A percentile compares a stretch with the other conserved stretches of the same genome.
phyloP scores from a whole-genome alignment of 1,140 invertebrate genomes.

The Drosophila trapezifrons region DNA sequence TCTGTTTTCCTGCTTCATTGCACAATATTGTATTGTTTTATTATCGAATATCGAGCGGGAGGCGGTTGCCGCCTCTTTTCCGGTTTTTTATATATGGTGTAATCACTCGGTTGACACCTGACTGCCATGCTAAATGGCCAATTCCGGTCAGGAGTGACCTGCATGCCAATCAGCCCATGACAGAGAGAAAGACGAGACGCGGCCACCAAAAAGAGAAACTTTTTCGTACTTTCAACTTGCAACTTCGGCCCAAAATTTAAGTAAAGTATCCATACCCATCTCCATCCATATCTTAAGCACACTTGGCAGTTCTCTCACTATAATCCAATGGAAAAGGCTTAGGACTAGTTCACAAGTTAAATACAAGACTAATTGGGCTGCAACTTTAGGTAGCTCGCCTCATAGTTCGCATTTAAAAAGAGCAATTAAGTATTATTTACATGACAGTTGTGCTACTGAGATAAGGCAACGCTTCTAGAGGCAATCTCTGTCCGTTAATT shows the following conservation, averaged over 20 bases:
- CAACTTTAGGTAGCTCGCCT: too few relatives aligned
- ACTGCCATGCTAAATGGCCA: slow-evolving; percentile 41
- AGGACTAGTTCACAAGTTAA: too few relatives aligned
- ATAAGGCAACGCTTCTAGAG: background rate
- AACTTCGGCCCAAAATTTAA: background rate
- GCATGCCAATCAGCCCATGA: slow-evolving; percentile 42
- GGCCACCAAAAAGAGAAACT: slow-evolving; percentile 27
- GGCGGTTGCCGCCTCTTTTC: background rate
- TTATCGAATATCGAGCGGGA: slow-evolving; percentile 18
- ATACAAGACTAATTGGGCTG: background rate
- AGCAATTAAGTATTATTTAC: background rate
- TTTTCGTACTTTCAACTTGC: background rate
- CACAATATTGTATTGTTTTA: slow-evolving; percentile 16
- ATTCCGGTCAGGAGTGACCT: slow-evolving; percentile 48
- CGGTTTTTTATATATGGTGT: slow-evolving; percentile 12
- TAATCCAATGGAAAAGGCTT: too few relatives aligned
- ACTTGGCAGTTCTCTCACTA: too few relatives aligned
- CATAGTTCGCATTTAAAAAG: too few relatives aligned
- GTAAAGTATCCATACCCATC: too few relatives aligned
- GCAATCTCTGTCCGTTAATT: background rate
- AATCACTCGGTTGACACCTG: slow-evolving; percentile 39
- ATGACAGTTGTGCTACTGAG: background rate
- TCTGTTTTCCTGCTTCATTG: slow-evolving; percentile 24
- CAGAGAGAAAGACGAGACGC: background rate
- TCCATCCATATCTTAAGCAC: background rate